Evolutionary conservation across 2,888 invertebrate species (phyloP).

Genomic region (Luperina testacea): DNA sequence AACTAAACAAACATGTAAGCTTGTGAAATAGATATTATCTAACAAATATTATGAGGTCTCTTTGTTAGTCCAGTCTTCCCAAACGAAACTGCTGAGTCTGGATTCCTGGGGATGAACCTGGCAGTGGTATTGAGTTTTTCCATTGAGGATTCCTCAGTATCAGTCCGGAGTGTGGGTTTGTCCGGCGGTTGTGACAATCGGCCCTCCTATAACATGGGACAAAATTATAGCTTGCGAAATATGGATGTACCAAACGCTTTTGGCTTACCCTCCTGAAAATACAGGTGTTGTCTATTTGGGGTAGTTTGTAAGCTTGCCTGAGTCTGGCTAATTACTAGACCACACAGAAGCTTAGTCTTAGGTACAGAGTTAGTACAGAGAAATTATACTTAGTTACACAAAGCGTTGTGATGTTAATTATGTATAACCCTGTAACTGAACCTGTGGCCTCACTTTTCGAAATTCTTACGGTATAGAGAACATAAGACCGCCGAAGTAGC

Average conservation of each 20-base stretch:
- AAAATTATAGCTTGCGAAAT: not conserved
- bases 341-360: constrained; percentile 32
- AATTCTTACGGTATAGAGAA: not conserved
- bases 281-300: not conserved
- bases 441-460: not conserved
- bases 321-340: constrained; percentile 35
- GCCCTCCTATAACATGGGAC: not conserved
- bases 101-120: not conserved
- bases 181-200: not conserved
- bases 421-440: not conserved
- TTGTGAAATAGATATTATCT: constrained; percentile 33
- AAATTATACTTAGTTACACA: constrained; percentile 25
- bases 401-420: constrained; percentile 1
- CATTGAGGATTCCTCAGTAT: not conserved
- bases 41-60: constrained; percentile 10
- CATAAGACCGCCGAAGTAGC: not conserved
- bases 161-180: not conserved
- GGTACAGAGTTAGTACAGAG: not conserved
- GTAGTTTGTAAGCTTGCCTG: constrained; percentile 16
- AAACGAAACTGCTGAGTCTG: not conserved
- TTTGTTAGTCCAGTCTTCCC: not conserved
- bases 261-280: not conserved
- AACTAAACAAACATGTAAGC: constrained; percentile 35
- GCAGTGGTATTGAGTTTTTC: not conserved
- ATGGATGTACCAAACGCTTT: not conserved